A percentile compares a stretch with the other conserved stretches of the same genome.
These are phyloP conservation scores for Leptinotarsa juncta DNA, from an alignment of 2,888 invertebrate species.

Conservation along the genomic window DNA sequence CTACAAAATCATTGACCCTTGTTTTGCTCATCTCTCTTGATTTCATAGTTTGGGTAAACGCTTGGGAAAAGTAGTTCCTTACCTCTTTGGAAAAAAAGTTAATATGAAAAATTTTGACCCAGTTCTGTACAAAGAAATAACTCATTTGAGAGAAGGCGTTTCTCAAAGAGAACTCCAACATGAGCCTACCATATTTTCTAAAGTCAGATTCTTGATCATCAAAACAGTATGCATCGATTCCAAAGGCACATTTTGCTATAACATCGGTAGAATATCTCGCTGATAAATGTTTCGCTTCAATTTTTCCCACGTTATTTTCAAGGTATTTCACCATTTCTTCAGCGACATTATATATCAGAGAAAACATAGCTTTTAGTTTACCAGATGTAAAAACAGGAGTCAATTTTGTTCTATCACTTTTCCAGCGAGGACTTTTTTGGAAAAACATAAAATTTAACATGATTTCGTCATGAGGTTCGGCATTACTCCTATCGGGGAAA, in stretches of 20 bases:
- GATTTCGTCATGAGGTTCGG: constrained; percentile 64
- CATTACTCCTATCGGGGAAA: constrained; percentile 61
- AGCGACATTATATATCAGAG: constrained; percentile 56
- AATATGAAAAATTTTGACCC: constrained; percentile 52
- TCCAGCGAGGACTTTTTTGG: constrained; percentile 69
- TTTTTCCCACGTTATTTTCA: constrained; percentile 23
- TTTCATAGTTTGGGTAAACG: constrained; percentile 55
- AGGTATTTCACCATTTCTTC: constrained; percentile 28
- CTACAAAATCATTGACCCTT: constrained; percentile 70
- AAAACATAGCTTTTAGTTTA: constrained; percentile 69
- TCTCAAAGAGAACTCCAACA: constrained; percentile 56
- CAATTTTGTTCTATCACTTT: constrained; percentile 67
- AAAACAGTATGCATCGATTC: constrained; percentile 63
- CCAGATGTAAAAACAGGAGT: constrained; percentile 70
- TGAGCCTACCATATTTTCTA: constrained; percentile 56
- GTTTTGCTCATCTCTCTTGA: constrained; percentile 44
- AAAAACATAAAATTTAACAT: constrained; percentile 64
- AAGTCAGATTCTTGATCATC: constrained; percentile 61
- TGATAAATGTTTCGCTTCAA: constrained; percentile 58
- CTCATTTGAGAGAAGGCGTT: constrained; percentile 51
- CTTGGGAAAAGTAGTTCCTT: constrained; percentile 52
- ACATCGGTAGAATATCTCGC: constrained; percentile 65
- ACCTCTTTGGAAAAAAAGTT: constrained; percentile 52
- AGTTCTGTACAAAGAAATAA: constrained; percentile 52
- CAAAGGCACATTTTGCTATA: constrained; percentile 66